phyloP scores from a whole-genome alignment of 2,888 invertebrate species.

The Nebria salina region DNA sequence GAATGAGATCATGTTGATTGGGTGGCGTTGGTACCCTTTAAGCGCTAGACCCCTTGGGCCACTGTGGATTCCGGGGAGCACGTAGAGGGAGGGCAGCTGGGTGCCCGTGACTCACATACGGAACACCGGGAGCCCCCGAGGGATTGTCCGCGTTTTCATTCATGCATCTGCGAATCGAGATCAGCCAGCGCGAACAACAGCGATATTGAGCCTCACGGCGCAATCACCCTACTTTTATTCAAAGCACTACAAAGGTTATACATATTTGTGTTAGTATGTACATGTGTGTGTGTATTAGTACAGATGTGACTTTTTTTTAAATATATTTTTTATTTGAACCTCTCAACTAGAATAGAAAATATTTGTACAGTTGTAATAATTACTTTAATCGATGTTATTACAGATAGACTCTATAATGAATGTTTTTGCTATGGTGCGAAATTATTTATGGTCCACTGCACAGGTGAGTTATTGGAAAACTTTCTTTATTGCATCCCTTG shows the following conservation, averaged over 20 bases:
- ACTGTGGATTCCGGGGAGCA: neutral
- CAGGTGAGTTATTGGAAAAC: neutral
- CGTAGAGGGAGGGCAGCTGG: conserved; percentile 29
- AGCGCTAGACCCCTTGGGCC: conserved; percentile 6
- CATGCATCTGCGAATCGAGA: conserved; percentile 31
- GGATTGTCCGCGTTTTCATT: conserved; percentile 16
- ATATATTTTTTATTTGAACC: conserved; percentile 12
- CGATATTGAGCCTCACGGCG: conserved; percentile 43
- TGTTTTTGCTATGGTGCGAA: conserved; percentile 21
- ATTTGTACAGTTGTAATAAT: conserved; percentile 45
- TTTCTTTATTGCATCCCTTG: neutral
- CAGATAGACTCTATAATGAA: conserved; percentile 22
- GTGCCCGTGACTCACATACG: conserved; percentile 41
- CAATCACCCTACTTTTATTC: conserved; percentile 26
- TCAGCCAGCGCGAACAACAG: neutral
- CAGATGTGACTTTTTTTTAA: conserved; percentile 19
- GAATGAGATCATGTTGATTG: conserved; percentile 35
- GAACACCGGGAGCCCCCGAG: conserved; percentile 21
- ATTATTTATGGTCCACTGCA: conserved; percentile 16
- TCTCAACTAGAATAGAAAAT: conserved; percentile 35
- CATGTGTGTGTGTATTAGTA: conserved; percentile 10
- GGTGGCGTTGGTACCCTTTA: neutral
- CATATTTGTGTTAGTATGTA: neutral
- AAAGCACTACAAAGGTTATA: conserved; percentile 33
- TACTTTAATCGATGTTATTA: conserved; percentile 31